Evolutionary conservation across 2,797 vertebrate genomes (phyloP).

Genomic region (Columba guinea): DNA sequence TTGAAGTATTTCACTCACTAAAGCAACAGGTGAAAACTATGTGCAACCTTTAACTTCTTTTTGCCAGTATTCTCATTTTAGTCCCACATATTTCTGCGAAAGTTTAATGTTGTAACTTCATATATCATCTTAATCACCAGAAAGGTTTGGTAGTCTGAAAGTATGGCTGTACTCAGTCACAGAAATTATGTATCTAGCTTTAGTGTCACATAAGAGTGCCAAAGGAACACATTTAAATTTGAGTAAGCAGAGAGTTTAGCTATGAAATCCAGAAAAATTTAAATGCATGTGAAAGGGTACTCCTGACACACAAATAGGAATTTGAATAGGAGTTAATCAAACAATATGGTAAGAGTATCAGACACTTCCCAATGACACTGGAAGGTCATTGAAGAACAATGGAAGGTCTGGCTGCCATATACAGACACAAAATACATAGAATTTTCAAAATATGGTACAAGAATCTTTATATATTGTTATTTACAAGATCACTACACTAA

Average conservation of each 20-base stretch:
- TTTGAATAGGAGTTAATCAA: background rate
- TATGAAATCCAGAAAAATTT: background rate
- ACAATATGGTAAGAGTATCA: background rate
- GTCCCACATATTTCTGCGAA: background rate
- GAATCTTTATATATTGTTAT: background rate
- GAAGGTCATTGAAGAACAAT: background rate
- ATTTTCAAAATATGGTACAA: background rate
- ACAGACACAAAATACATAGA: background rate
- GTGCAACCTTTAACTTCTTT: background rate
- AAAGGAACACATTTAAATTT: background rate
- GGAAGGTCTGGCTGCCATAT: background rate
- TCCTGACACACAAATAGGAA: background rate
- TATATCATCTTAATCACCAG: background rate
- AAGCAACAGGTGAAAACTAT: background rate
- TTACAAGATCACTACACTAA: background rate
- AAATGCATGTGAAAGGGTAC: background rate
- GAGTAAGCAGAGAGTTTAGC: background rate
- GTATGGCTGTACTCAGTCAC: background rate
- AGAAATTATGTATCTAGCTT: background rate
- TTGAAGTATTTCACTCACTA: background rate
- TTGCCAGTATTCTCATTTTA: background rate
- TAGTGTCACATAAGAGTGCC: background rate
- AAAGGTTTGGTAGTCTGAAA: background rate
- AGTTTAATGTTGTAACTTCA: background rate
- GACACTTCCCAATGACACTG: background rate